Evolutionary conservation across 2,113 vertebrate species (phyloP).

Genomic region (Hippocampus comes): DNA sequence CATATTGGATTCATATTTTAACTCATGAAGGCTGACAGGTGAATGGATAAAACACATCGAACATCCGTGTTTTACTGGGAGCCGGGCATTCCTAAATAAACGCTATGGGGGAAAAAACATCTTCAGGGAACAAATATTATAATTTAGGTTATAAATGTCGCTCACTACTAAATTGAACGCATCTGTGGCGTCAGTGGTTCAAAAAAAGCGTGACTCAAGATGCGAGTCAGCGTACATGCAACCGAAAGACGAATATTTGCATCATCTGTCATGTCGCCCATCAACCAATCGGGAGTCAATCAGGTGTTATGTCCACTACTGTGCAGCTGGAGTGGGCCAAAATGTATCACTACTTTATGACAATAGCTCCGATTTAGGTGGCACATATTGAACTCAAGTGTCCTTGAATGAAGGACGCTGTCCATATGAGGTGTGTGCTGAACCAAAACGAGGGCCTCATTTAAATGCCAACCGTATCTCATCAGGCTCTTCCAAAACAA

Average conservation of each 20-base stretch:
- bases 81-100: not conserved
- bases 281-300: slow-evolving; percentile 36
- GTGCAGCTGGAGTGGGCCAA: slow-evolving; percentile 16
- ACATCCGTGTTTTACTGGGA: too few relatives aligned
- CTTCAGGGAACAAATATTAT: not conserved
- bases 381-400: slow-evolving; percentile 7
- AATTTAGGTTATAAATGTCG: not conserved
- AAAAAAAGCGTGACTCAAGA: slow-evolving; percentile 27
- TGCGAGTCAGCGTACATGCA: slow-evolving; percentile 6
- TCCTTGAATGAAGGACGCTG: slow-evolving; percentile 31
- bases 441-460: not conserved
- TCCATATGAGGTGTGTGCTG: not conserved
- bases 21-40: not conserved
- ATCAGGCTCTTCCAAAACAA: not conserved
- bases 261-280: slow-evolving; percentile 43
- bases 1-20: not conserved
- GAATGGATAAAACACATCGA: not conserved
- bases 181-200: slow-evolving; percentile 9
- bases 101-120: too few relatives aligned
- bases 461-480: too few relatives aligned
- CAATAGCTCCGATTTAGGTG: not conserved
- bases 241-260: slow-evolving; percentile 42
- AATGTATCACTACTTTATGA: not conserved
- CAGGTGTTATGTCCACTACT: slow-evolving; percentile 18
- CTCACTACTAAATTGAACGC: not conserved